Evolutionary conservation across 2,797 vertebrate genomes (phyloP), one percentile per base, ranked within the genome.

Genomic region (Babyrousa celebensis): DNA sequence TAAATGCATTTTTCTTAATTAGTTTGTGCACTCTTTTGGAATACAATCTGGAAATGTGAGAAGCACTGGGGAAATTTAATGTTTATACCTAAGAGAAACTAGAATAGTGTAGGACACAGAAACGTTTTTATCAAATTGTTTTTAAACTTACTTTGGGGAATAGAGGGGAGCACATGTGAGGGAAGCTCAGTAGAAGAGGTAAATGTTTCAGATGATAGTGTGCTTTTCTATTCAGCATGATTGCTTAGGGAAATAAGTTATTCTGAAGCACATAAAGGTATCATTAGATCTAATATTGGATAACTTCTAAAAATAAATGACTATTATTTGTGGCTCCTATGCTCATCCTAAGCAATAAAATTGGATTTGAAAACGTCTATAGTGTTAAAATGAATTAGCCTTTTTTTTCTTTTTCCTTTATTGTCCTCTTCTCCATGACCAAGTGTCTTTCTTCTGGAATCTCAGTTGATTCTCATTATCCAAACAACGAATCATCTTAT

Each of bases 1-100:
- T 74, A 83, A 94, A 85, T 89, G 10, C 4, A 70, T 40, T 60
- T 94, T 94, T 75, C 27, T 85, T 91, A 85, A 94, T 95, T 96
- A 89, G 27, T 85, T 92, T 83, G 60, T 82, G 1, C 4, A 88
- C 21, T 85, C 71, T 29, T 94, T 92, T 54, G 62, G 17, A 85
- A 67, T 56, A 78, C 91, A 27, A 91, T 83, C 29, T 95, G 29
- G 20, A 96, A 88, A 88, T 89, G 21, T 68, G 48, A 94, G 40
- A 75, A 32, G 7, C 70, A 85, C 23, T 85, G 17, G 52, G 18
- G 70, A 97, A 96, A 88, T 72, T 17, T 91, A 95, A 75, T 36
- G 15, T 65, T 83, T 84, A 85, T 25, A 79, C 23, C 20, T 77
- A 85, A 70, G 32, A 96, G 43, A 95, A 94, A 67, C 15, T 78